Conservation (phyloP, 1,140 invertebrate genomes). For the Ctenoplectra terminalis region DNA sequence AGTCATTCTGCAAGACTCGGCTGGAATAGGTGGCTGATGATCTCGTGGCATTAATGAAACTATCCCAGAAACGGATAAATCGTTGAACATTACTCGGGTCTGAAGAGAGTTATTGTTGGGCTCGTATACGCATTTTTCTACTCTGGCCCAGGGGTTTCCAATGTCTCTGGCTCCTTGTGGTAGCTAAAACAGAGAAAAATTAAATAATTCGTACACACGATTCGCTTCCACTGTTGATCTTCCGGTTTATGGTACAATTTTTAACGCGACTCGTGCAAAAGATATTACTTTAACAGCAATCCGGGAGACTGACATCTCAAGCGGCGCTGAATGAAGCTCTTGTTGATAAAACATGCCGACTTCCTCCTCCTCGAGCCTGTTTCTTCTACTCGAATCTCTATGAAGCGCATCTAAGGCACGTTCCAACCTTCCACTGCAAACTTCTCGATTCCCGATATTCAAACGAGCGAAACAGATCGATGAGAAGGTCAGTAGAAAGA, state of each 20-base stretch:
- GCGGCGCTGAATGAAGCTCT: constrained; percentile 75
- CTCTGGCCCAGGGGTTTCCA: constrained; percentile 79
- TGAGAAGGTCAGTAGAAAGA: constrained; percentile 63
- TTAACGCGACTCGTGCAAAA: neutral
- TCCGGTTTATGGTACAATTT: no score
- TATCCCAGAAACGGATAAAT: constrained; percentile 89
- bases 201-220: no score
- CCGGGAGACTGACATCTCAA: constrained; percentile 78
- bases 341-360: constrained; percentile 72
- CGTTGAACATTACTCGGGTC: constrained; percentile 89
- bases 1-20: constrained; percentile 90
- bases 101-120: constrained; percentile 88
- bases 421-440: constrained; percentile 78
- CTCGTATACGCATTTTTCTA: constrained; percentile 90
- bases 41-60: constrained; percentile 83
- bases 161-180: constrained; percentile 49
- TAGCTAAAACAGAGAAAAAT: constrained; percentile 24
- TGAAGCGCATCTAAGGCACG: constrained; percentile 78
- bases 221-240: no score
- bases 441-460: constrained; percentile 68
- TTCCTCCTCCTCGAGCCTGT: constrained; percentile 74
- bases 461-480: constrained; percentile 53
- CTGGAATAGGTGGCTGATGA: constrained; percentile 76
- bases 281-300: constrained; percentile 77
- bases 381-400: constrained; percentile 70